Percentiles rank a stretch among this genome's conserved stretches.
Evolutionary conservation across 1,140 invertebrate genomes (phyloP).

Genomic region (Mercenaria mercenaria): DNA sequence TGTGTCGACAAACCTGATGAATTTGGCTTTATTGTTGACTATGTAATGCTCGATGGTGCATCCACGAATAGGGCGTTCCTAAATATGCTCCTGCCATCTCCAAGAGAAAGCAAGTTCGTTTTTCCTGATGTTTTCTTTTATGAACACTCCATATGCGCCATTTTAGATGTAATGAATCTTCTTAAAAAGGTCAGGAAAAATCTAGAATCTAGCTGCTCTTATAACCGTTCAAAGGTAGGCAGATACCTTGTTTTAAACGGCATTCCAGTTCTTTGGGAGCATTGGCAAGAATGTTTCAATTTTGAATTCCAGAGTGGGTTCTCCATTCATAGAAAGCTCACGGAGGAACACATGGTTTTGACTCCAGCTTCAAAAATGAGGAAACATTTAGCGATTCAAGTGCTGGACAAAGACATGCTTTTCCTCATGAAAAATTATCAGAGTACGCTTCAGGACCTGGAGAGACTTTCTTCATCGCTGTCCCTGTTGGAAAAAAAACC

Average conservation of each 20-base stretch:
- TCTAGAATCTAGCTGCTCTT: constrained; percentile 4
- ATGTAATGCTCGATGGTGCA: constrained; percentile 63
- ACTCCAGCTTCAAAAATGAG: constrained; percentile 10
- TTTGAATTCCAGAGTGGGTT: constrained; percentile 38
- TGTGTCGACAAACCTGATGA: constrained; percentile 63
- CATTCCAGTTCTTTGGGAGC: constrained; percentile 35
- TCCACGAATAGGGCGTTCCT: constrained; percentile 60
- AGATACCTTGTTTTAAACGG: constrained; percentile 28
- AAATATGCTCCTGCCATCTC: constrained; percentile 40
- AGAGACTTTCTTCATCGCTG: neutral
- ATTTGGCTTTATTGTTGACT: constrained; percentile 54
- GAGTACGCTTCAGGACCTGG: neutral
- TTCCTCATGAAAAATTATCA: too few relatives aligned
- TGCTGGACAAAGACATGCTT: too few relatives aligned
- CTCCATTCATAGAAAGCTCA: too few relatives aligned
- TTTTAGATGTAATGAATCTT: constrained; percentile 61
- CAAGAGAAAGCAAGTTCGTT: constrained; percentile 7
- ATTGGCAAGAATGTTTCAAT: constrained; percentile 50
- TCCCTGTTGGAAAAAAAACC: too few relatives aligned
- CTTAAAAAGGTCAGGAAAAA: constrained; percentile 57
- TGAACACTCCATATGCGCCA: constrained; percentile 38
- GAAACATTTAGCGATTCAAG: too few relatives aligned
- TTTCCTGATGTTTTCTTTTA: constrained; percentile 48
- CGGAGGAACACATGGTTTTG: neutral
- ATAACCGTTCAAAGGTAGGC: neutral